Base-by-base conservation (phyloP, 1,140 invertebrate genomes). In the Drosophila miranda region DNA sequence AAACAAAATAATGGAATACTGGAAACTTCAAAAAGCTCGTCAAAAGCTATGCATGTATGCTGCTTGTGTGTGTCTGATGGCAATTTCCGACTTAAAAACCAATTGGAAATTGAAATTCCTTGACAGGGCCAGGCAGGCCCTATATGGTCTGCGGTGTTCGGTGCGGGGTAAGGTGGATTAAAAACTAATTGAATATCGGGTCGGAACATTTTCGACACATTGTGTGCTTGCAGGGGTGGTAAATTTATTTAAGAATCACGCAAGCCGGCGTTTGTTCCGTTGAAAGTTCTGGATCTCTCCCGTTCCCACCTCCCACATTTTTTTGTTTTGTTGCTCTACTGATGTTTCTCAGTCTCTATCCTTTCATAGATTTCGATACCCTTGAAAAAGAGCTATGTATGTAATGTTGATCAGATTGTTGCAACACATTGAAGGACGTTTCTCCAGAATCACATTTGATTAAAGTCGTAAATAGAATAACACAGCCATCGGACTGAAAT, bases 71-170 rank as follows among this genome's bases (percentile, higher is more conserved):
- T 57, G 56, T 71, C 48, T 62, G 62, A 53, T 56, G 71, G 62
- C 67, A 71, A 67, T 70, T 68, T 76, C 28, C 58, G 81, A 84
- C 80, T 86, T 86, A 81, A 86, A 86, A 86, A 86, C 55, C 81
- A 81, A 86, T 86, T 86, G 68, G 50, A 80, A 84, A 77, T 49
- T 56, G 50, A 68, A 68, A 67, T 83, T 78, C 61, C 52, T 62
- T 61, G 69, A 58, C 75, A 52, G 66, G 62, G 44, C 16, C 44
- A 57, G 19, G 54, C 19, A 23, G 28, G 6, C 44, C 51, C 54
- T 45, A 45, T 9, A 57, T 57, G 56, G 28, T 30, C 30, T 38
- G 11, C 2, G 11, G 34, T 5, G 34, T 13, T 11, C 1, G 3
- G 34, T 38, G 34, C 11, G 34, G 52, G 21, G 23, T 38, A 58